Base-by-base conservation (phyloP, 2,113 vertebrate genomes). In the Leptocoma aspasia region DNA sequence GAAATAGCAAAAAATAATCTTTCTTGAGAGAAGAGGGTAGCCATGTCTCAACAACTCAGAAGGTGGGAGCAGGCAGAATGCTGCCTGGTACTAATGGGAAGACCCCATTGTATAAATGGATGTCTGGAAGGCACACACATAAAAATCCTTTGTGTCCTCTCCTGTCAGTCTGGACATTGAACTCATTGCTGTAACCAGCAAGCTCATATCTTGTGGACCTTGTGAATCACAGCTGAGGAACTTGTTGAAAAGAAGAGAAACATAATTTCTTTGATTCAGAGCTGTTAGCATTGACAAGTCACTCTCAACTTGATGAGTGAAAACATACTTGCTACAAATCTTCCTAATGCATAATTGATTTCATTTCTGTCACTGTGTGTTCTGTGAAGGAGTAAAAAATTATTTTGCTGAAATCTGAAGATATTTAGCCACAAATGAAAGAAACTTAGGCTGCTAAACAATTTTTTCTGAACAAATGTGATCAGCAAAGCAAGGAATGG, bases 161-260 rank as follows among this genome's bases (percentile, higher is more conserved):
- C 30, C 64, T 86, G 45, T 30, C 37, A 31, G 50, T 13, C 8
- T 30, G 27, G 17, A 53, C 33, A 33, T 47, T 37, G 19, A 37
- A 30, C 7, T 78, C 26, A 52, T 4, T n/a, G 31, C 35, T 64
- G 30, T 26, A 88, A 80, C 24, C 65, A 49, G 17, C 10, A 66
- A 39, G 33, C 31, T 50, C 0, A 0, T 26, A 50, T 11, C 42
- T 63, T 20, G 41, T 15, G 5, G 39, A 28, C 21, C 44, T 41
- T 2, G 1, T 60, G 37, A 61, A 83, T 47, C 61, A 54, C 23
- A 45, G 8, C 7, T 18, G 10, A 73, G 50, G 37, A 79, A 81
- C 44, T 26, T 57, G 33, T 14, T 37, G 35, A 64, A 80, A 83
- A 68, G n/a, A 50, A 53, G 6, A 17, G 17, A 68, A 61, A 37